Evolutionary conservation across 2,888 invertebrate genomes (phyloP), one percentile per base, ranked within the genome.

Genomic region (Eupithecia centaureata): DNA sequence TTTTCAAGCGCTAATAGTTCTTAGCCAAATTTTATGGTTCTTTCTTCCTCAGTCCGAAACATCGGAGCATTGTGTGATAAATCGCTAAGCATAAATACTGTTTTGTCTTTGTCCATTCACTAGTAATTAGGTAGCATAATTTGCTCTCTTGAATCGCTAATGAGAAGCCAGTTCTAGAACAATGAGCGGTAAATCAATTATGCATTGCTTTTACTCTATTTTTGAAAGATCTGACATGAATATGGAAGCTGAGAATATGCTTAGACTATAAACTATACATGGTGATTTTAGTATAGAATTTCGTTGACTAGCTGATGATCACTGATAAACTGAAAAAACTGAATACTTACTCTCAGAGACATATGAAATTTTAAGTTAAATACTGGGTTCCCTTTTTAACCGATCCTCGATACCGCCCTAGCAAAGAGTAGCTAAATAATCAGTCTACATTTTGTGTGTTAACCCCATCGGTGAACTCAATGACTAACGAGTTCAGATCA

Each of bases 61-160:
- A 90, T 89, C 84, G 86, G 74, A 68, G 80, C 89, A 87, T 93
- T 93, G 92, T 93, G 82, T 90, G 90, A 92, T 86, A 91, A 92
- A 93, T 92, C 75, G 87, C 80, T 85, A 89, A 90, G 90, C 93
- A 93, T 93, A 93, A 93, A 93, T 93, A 93, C 87, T 79, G 78
- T 84, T 90, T 93, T 93, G 93, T 93, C 86, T 91, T 84, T 84
- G 77, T 77, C 82, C 84, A 89, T 92, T 92, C 87, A 86, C 79
- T 84, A 89, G 77, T 92, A 91, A 92, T 92, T 90, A 92, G 93
- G 92, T 92, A 93, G 93, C 93, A 91, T 89, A 90, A 92, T 93
- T 91, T 86, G 87, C 86, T 88, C 87, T 90, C 85, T 86, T 92
- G 92, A 89, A 92, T 92, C 87, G 82, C 79, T 90, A 89, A 92